These are phyloP conservation scores for Cryptotis parvus DNA, from an alignment of 2,113 vertebrate species.

Conservation along the genomic window DNA sequence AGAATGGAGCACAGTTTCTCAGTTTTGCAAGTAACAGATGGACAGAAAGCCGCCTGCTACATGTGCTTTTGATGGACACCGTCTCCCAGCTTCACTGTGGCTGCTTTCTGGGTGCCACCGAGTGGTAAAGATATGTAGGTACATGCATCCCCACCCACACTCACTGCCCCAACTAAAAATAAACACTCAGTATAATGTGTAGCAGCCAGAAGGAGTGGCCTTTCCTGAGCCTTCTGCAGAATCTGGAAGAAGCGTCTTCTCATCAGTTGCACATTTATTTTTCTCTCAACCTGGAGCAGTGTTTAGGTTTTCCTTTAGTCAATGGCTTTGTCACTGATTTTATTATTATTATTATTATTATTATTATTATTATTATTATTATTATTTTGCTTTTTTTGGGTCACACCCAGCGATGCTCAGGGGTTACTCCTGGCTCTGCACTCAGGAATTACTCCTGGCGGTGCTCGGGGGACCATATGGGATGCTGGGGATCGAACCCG, in stretches of 20 bases:
- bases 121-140: not conserved
- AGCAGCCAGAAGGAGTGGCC: not conserved
- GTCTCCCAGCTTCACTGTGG: not conserved
- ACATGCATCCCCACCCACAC: not conserved
- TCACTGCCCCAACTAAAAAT: not conserved
- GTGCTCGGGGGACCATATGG: no score
- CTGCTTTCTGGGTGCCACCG: not conserved
- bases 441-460: no score
- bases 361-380: no score
- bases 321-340: not conserved
- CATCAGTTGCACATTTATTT: no score
- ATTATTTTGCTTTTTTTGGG: no score
- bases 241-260: not conserved
- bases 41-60: slow-evolving; percentile 57
- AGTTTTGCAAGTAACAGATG: slow-evolving; percentile 75
- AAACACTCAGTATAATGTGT: not conserved
- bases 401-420: no score
- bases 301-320: not conserved
- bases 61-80: slow-evolving; percentile 65
- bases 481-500: no score
- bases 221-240: not conserved
- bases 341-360: no score
- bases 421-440: no score
- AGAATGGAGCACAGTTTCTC: slow-evolving; percentile 64
- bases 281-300: not conserved